phyloP scores from a whole-genome alignment of 2,113 vertebrate species.

The Gulo gulo region DNA sequence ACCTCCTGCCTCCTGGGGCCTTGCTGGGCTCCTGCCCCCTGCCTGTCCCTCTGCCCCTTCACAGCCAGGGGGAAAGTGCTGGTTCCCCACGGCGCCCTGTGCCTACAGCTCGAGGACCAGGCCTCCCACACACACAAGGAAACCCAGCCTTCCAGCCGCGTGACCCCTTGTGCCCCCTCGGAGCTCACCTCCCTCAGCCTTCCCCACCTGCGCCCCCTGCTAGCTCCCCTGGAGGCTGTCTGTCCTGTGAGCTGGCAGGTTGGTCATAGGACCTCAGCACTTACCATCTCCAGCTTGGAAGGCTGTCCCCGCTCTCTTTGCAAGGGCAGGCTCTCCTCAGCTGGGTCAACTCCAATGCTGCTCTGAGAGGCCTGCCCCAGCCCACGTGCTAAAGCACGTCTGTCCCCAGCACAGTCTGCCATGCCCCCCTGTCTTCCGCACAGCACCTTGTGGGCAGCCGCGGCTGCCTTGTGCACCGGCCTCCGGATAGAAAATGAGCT shows the following conservation, averaged over 20 bases:
- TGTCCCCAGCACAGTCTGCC: fast-evolving
- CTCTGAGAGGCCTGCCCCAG: not conserved
- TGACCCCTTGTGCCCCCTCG: fast-evolving
- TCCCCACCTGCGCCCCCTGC: fast-evolving
- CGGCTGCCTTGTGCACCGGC: not conserved
- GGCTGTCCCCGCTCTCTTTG: not conserved
- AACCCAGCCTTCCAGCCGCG: fast-evolving
- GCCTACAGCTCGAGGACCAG: fast-evolving
- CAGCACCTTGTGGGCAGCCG: not conserved
- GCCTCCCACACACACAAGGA: fast-evolving
- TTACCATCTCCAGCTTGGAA: not conserved
- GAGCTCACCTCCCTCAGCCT: fast-evolving
- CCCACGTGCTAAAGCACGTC: fast-evolving
- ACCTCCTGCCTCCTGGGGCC: not conserved
- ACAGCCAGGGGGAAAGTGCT: not conserved
- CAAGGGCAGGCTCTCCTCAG: no score
- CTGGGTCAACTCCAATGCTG: not conserved
- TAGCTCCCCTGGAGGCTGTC: fast-evolving
- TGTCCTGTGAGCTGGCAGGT: not conserved
- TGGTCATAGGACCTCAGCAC: not conserved
- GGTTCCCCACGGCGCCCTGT: fast-evolving
- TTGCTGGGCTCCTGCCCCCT: not conserved
- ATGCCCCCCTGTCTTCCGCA: fast-evolving
- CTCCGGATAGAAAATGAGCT: fast-evolving
- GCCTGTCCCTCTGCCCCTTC: not conserved